These are phyloP conservation scores for Apis cerana DNA, from an alignment of 1,140 invertebrate genomes.

Conservation along the genomic window DNA sequence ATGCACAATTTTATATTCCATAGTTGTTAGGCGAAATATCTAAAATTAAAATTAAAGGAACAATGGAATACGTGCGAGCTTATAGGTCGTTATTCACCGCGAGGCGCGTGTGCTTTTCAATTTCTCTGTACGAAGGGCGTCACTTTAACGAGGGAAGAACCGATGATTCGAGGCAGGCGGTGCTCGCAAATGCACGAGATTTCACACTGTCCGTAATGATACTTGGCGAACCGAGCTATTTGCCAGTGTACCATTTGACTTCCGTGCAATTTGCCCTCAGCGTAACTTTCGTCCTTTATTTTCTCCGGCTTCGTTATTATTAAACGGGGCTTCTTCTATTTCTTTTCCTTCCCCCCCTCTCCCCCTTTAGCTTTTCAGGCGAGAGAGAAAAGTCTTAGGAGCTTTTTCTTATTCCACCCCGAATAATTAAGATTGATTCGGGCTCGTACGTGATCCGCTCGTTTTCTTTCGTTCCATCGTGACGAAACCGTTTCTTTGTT, in stretches of 20 bases:
- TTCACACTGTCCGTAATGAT: constrained; percentile 51
- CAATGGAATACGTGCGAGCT: not conserved
- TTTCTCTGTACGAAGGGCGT: constrained; percentile 25
- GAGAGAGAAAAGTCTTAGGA: not conserved
- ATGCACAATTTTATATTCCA: too few relatives aligned
- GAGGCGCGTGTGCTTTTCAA: constrained; percentile 42
- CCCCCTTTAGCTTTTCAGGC: not conserved
- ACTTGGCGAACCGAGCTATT: constrained; percentile 35
- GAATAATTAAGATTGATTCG: not conserved
- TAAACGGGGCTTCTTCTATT: not conserved
- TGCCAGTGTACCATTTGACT: constrained; percentile 10
- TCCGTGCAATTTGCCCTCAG: constrained; percentile 30
- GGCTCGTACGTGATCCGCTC: not conserved
- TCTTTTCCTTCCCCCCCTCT: too few relatives aligned
- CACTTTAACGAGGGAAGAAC: constrained; percentile 13
- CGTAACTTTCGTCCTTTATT: not conserved
- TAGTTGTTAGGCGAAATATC: too few relatives aligned
- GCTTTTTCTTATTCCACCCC: too few relatives aligned
- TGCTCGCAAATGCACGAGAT: constrained; percentile 35
- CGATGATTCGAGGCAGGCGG: constrained; percentile 24
- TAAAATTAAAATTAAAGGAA: not conserved
- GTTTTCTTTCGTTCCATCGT: constrained; percentile 5
- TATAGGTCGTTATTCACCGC: not conserved
- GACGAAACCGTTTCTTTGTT: constrained; percentile 47
- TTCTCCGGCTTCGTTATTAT: not conserved